Evolutionary conservation across 64 coral and sea anemone genomes (phyloP).

Genomic region (Catalaphyllia jardinei): DNA sequence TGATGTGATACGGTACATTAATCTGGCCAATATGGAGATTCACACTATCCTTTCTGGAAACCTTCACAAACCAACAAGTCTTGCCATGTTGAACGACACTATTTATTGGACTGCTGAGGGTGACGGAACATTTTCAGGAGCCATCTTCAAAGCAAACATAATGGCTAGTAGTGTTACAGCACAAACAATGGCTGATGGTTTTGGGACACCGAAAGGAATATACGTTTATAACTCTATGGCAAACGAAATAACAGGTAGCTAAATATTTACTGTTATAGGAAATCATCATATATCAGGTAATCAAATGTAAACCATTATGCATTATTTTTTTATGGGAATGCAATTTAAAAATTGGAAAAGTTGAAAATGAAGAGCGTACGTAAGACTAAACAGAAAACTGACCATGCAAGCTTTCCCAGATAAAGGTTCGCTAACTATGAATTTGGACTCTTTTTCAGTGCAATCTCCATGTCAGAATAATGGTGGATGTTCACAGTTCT

Average conservation of each 20-base stretch:
- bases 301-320: no score
- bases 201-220: background rate
- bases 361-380: no score
- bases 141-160: constrained; percentile 8
- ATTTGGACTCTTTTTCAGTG: background rate
- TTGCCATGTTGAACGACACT: background rate
- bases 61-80: constrained; percentile 2
- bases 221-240: background rate
- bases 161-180: background rate
- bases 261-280: no score
- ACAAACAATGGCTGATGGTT: background rate
- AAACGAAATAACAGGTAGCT: background rate
- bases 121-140: background rate
- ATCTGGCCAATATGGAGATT: background rate
- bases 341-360: no score
- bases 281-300: no score
- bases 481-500: constrained; percentile 74
- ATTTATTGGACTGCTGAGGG: constrained; percentile 11
- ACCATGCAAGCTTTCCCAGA: no score
- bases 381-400: no score
- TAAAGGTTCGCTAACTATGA: no score
- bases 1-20: background rate
- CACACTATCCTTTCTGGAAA: constrained; percentile 1
- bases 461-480: constrained; percentile 59
- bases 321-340: no score